Conservation (phyloP, 2,797 vertebrate species). For the Hybognathus amarus region DNA sequence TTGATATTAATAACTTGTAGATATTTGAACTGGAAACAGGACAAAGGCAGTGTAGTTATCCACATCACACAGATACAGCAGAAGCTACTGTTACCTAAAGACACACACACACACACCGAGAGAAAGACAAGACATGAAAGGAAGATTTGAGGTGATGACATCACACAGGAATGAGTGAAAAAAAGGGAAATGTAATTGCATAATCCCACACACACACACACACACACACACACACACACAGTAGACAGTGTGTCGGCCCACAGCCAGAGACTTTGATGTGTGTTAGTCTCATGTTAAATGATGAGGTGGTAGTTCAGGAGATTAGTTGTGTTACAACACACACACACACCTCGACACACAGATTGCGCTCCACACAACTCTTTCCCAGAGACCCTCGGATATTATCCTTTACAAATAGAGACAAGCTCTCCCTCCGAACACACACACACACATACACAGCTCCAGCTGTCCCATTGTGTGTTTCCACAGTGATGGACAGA, state of each 20-base stretch:
- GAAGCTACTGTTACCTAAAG: slow-evolving; percentile 18
- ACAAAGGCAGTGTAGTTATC: background rate
- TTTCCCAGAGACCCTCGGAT: slow-evolving; percentile 31
- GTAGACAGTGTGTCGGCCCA: slow-evolving; percentile 24
- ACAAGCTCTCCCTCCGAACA: slow-evolving; percentile 34
- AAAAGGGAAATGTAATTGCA: slow-evolving; percentile 33
- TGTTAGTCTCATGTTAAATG: slow-evolving; percentile 51
- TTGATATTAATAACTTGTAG: background rate
- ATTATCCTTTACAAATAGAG: slow-evolving; percentile 42
- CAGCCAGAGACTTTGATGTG: slow-evolving; percentile 43
- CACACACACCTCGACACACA: slow-evolving; percentile 32
- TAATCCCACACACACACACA: slow-evolving; percentile 21
- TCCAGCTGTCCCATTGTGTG: slow-evolving; percentile 55
- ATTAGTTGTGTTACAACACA: slow-evolving; percentile 38
- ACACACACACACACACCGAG: background rate
- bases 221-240: background rate
- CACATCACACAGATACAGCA: background rate
- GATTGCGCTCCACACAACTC: slow-evolving; percentile 28
- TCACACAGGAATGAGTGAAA: slow-evolving; percentile 30
- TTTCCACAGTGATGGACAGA: slow-evolving; percentile 39
- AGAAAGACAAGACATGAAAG: slow-evolving; percentile 32
- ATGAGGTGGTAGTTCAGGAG: slow-evolving; percentile 32
- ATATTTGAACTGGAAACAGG: background rate
- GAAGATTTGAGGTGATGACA: slow-evolving; percentile 28
- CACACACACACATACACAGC: slow-evolving; percentile 18